These are phyloP conservation scores for Blera fallax DNA, from an alignment of 2,888 invertebrate genomes.

Conservation along the genomic window DNA sequence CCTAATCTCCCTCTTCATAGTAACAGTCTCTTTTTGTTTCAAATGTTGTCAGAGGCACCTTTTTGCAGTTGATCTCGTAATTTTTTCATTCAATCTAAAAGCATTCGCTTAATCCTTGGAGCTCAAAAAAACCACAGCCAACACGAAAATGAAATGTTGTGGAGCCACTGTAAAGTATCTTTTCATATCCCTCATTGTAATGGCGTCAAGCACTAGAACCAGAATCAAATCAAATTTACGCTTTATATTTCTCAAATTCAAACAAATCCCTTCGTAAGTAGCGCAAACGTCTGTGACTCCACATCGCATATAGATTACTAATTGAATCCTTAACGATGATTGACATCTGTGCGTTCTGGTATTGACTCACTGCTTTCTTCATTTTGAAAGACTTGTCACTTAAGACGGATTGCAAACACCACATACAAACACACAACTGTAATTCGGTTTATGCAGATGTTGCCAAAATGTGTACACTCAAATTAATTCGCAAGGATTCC, in stretches of 20 bases:
- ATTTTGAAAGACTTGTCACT: neutral
- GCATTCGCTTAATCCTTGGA: no score
- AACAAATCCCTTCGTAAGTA: neutral
- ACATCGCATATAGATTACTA: neutral
- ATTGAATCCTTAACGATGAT: slow-evolving; percentile 15
- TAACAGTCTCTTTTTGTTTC: no score
- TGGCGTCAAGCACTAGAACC: neutral
- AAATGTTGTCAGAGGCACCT: no score
- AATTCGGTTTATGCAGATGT: slow-evolving; percentile 6
- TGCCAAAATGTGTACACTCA: neutral
- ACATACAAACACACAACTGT: neutral
- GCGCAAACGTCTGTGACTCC: neutral
- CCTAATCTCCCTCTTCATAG: no score
- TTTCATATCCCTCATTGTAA: neutral
- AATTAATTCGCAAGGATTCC: neutral
- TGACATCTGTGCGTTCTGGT: neutral
- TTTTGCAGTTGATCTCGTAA: no score
- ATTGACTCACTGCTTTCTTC: neutral
- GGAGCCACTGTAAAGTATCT: no score
- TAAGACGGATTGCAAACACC: neutral
- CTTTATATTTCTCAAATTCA: neutral
- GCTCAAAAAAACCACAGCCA: no score
- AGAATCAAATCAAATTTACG: neutral
- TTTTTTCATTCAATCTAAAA: no score
- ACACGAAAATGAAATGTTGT: no score